Base-by-base conservation (phyloP, 2,113 vertebrate genomes). In the Halcyon senegalensis region DNA sequence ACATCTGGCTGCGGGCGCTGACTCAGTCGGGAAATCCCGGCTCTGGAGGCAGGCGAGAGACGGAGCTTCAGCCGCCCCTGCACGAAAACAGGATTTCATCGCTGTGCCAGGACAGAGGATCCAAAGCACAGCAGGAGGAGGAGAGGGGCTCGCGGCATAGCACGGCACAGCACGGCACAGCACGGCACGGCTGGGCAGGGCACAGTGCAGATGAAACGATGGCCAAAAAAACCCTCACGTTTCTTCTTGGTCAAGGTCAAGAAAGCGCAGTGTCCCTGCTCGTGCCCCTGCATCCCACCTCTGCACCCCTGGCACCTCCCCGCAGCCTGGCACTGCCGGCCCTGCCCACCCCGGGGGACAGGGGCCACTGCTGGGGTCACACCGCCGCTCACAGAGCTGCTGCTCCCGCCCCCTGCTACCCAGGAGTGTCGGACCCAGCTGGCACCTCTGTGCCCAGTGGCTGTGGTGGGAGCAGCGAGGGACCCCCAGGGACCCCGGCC, bases 261-360 rank as follows among this genome's bases (percentile, higher is more conserved):
- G 31, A 24, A 23, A 75, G 51, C 0, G 0, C 25, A 3, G 33
- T 13, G 31, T 5, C 33, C 67, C 43, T 4, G 2, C 1, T 9
- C 12, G 3, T 21, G 21, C 15, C 78, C 25, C 80, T 30, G 35
- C 31, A 30, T 25, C 58, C 69, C 51, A 13, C 8, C 39, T 18
- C 72, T 59, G 60, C 77, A 3, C 31, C 37, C 37, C n/a, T 51
- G 13, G 44, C 33, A 23, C 24, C 62, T 46, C 55, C 59, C 59
- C 3, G 0, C 78, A 43, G 58, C 74, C 56, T 20, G 0, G 11
- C 39, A 33, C 74, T 41, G 58, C 59, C 7, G 1, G 37, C 43
- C 68, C 41, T 4, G n/a, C 12, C 0, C 0, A 0, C 10, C 27
- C 2, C 0, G 0, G 19, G 48, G 56, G 14, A 18, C 23, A 3